These are phyloP conservation scores for Coleophora flavipennella DNA, from an alignment of 2,888 invertebrate genomes.

Conservation along the genomic window DNA sequence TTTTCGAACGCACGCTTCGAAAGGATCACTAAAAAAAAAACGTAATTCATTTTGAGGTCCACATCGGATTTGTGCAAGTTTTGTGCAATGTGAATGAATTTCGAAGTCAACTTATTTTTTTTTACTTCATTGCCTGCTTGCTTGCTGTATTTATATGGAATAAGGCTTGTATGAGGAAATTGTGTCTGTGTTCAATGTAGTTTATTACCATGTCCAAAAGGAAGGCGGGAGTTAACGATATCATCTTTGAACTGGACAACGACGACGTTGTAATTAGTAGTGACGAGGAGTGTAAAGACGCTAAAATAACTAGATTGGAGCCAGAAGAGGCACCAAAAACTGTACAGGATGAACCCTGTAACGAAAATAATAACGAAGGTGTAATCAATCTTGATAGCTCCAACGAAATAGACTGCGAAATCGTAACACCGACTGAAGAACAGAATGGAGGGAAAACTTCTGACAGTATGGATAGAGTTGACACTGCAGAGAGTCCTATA, in stretches of 20 bases:
- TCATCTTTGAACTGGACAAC: conserved; percentile 66
- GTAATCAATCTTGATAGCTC: conserved; percentile 28
- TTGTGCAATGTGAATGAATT: too few species aligned
- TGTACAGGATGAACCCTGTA: conserved; percentile 16
- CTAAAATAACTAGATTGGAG: conserved; percentile 42
- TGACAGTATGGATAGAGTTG: conserved; percentile 13
- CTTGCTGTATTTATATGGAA: too few species aligned
- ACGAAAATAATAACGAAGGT: conserved; percentile 24
- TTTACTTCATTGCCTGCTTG: too few species aligned
- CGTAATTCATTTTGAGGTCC: too few species aligned
- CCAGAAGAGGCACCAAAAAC: conserved; percentile 16
- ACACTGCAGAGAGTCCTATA: conserved; percentile 6
- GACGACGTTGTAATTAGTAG: conserved; percentile 60
- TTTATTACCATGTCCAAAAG: conserved; percentile 50
- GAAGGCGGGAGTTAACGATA: conserved; percentile 55
- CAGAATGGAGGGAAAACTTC: conserved; percentile 60
- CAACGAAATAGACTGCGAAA: conserved; percentile 21
- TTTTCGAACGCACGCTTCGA: too few species aligned
- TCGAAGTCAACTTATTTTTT: too few species aligned
- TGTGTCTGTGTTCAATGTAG: too few species aligned
- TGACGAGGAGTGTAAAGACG: conserved; percentile 53
- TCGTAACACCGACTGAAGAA: conserved; percentile 16
- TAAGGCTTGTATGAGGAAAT: too few species aligned
- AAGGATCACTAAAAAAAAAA: too few species aligned
- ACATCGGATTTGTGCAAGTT: too few species aligned